Evolutionary conservation across 2,888 invertebrate genomes (phyloP).

Genomic region (Chorisops tibialis): DNA sequence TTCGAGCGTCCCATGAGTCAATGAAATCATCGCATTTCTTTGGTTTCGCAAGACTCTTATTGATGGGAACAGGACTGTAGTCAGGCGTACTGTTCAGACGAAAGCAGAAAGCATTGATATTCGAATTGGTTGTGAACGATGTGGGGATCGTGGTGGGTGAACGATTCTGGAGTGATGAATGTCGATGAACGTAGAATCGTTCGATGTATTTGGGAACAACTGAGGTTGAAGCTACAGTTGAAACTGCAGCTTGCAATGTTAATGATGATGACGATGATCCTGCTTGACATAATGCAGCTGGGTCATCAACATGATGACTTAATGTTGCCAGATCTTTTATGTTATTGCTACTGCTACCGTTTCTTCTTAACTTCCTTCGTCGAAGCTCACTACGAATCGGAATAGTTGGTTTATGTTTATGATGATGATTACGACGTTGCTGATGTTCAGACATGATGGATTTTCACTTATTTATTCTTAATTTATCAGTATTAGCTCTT

Average conservation of each 20-base stretch:
- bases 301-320: background rate
- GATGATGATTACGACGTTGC: background rate
- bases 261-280: background rate
- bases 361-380: background rate
- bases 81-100: background rate
- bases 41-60: background rate
- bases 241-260: background rate
- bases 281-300: background rate
- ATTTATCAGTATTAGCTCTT: too few species aligned
- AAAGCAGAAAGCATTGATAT: slow-evolving; percentile 14
- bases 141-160: background rate
- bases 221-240: background rate
- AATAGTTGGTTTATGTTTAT: background rate
- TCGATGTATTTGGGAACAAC: slow-evolving; percentile 6
- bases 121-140: background rate
- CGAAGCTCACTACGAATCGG: slow-evolving; percentile 6
- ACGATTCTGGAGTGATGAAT: background rate
- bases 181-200: slow-evolving; percentile 4
- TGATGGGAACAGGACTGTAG: background rate
- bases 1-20: background rate
- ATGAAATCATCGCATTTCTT: background rate
- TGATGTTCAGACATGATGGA: slow-evolving; percentile 1
- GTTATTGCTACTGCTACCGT: background rate
- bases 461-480: background rate
- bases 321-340: background rate